Conservation (phyloP, 2,888 invertebrate genomes). For the Stenichneumon culpator region DNA sequence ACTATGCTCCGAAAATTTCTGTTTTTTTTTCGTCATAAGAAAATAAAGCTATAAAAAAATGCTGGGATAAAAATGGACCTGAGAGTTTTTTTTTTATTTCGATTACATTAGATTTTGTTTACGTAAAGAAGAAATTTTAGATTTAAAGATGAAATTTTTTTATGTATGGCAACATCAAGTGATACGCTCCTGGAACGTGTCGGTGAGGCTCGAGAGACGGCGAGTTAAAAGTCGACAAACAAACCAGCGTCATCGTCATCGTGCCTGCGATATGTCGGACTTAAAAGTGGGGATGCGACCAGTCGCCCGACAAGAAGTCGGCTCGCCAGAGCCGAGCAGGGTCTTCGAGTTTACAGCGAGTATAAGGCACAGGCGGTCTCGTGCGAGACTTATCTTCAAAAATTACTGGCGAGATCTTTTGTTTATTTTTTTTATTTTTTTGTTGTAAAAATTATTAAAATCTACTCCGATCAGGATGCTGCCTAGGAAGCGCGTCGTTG, state of each 20-base stretch:
- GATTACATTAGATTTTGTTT: background rate
- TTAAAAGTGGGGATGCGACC: constrained; percentile 45
- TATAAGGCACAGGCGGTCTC: constrained; percentile 20
- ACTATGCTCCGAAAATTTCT: too few relatives aligned
- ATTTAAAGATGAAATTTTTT: background rate
- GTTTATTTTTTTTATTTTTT: constrained; percentile 30
- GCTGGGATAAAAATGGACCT: background rate
- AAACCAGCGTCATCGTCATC: constrained; percentile 61
- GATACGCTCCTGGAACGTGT: constrained; percentile 59
- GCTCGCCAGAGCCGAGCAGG: constrained; percentile 12
- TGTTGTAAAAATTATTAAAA: constrained; percentile 1
- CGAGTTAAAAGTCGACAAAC: constrained; percentile 58
- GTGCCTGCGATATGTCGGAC: constrained; percentile 45
- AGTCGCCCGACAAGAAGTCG: constrained; percentile 46
- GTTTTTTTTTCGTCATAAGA: background rate
- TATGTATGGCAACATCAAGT: constrained; percentile 6
- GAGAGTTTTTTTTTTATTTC: background rate
- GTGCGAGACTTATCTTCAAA: constrained; percentile 32
- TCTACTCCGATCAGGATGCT: constrained; percentile 81
- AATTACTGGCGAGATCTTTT: background rate
- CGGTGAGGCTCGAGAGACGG: constrained; percentile 35
- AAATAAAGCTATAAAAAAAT: background rate
- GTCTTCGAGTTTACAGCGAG: constrained; percentile 36
- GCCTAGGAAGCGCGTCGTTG: constrained; percentile 88
- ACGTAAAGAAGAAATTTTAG: background rate